Base-by-base conservation (phyloP, 2,888 invertebrate species). In the Bibio marci region DNA sequence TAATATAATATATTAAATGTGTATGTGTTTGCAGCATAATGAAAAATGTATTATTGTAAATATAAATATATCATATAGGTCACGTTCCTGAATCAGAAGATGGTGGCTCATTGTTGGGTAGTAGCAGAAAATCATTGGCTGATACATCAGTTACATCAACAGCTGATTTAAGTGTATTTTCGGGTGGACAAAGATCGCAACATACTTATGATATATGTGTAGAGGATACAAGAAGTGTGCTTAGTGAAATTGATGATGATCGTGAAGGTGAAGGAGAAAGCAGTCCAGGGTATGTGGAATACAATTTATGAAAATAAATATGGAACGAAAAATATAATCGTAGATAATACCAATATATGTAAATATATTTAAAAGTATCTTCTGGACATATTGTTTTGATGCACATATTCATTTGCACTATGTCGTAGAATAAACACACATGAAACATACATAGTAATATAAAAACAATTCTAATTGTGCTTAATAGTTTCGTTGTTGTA, bases 71-170 rank as follows among this genome's bases (percentile, higher is more conserved):
- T 10, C 13, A 18, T 33, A 14, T 18, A 35, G 35, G 46, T 34
- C 40, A 47, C 40, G 41, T 47, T 36, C 47, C 49, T 14, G 49
- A 49, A 41, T 49, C 49, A 27, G 67, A 68, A 51, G 82, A 82
- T 54, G 76, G 76, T 15, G 73, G 73, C 49, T 81, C 81, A 25
- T 65, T 72, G 44, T 55, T 76, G 40, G 69, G 70, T 43, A 80
- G 82, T 19, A 83, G 82, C 14, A 69, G 81, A 40, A 74, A 80
- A 39, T 85, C 83, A 37, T 65, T 85, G 43, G 82, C 83, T 14
- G 83, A 82, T 55, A 85, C 83, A 17, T 81, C 81, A 50, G 80
- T 83, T 38, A 85, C 83, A 25, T 83, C 82, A 37, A 83, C 83
- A 1, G 82, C 83, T 1, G 82, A 83, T 57, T 66, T 83, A 42